Evolutionary conservation across 92 coral and sea anemone genomes (phyloP), one percentile per base, ranked within the genome.

Genomic region (Paragorgia papillata): DNA sequence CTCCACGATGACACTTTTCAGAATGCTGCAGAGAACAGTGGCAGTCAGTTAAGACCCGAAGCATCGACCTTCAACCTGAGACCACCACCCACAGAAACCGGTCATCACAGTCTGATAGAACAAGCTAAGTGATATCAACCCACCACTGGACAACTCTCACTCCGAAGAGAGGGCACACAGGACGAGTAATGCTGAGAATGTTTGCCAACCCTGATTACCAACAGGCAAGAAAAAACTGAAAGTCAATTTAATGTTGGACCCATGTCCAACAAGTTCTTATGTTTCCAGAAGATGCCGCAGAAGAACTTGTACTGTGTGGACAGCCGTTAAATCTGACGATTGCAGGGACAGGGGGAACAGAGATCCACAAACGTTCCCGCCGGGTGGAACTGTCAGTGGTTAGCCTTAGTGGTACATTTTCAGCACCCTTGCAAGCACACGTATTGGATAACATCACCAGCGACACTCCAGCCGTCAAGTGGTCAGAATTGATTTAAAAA

Each of bases 161-260:
- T 37, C 43, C 43, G 6, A 37, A 37, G 17, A 65, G 4, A 34
- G 48, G 8, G 21, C 32, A 7, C 21, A 10, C 18, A 43, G 1
- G 17, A 69, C 75, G 57, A 69, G 51, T 32, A 51, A 49, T 25
- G 32, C 46, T 13, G 75, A 69, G 7, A 69, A 69, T 41, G 60
- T 69, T 10, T 69, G 7, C 75, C 75, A 27, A 59, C 57, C 22
- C 46, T 69, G 15, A 44, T 69, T 24, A 7, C 57, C 74, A 43
- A 66, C 56, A 7, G 80, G 55, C 12, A 60, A 70, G 2, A 54
- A 68, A 39, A 69, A 63, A 57, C 65, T 84, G 74, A 70, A 37
- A 54, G 84, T 79, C 3, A 84, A 84, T 64, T 84, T 70, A 60
- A 84, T 79, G 88, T 41, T 84, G 59, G 88, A 84, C 66, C 84